Conservation (phyloP, 92 coral and sea anemone genomes). For the Epizoanthus rinbou region DNA sequence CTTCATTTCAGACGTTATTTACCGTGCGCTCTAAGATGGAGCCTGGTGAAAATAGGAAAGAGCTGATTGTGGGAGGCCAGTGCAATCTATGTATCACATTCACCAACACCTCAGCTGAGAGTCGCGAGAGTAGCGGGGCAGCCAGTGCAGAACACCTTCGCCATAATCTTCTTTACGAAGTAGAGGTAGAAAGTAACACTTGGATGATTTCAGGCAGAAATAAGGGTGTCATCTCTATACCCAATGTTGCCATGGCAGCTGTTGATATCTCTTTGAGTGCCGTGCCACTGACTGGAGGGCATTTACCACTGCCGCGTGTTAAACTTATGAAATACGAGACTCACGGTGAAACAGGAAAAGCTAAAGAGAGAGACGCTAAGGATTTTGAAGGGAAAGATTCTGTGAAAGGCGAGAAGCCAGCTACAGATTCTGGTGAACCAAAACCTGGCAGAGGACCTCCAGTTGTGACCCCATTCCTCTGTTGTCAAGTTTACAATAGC, state of each 20-base stretch:
- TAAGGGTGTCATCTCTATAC: constrained; percentile 77
- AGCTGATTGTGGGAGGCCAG: constrained; percentile 61
- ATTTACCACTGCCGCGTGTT: constrained; percentile 73
- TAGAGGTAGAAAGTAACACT: constrained; percentile 75
- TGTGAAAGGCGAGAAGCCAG: constrained; percentile 11
- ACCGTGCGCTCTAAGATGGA: constrained; percentile 77
- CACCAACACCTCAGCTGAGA: constrained; percentile 32
- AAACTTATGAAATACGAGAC: constrained; percentile 72
- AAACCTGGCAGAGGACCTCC: constrained; percentile 44
- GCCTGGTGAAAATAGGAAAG: constrained; percentile 51
- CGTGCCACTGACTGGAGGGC: constrained; percentile 86
- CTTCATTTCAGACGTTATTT: constrained; percentile 69
- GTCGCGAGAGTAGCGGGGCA: neutral
- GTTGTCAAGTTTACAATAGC: constrained; percentile 84
- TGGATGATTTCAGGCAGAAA: constrained; percentile 85
- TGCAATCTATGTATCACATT: constrained; percentile 74
- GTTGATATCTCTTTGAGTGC: constrained; percentile 69
- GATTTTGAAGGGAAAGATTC: constrained; percentile 33
- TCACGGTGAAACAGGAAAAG: constrained; percentile 36
- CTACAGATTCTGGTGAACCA: neutral
- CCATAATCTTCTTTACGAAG: constrained; percentile 72
- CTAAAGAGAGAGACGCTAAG: constrained; percentile 2
- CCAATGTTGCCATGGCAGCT: constrained; percentile 82
- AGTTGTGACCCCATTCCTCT: constrained; percentile 67
- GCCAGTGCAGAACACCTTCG: constrained; percentile 32